phyloP scores from a whole-genome alignment of 2,113 vertebrate species.

The Columba livia region DNA sequence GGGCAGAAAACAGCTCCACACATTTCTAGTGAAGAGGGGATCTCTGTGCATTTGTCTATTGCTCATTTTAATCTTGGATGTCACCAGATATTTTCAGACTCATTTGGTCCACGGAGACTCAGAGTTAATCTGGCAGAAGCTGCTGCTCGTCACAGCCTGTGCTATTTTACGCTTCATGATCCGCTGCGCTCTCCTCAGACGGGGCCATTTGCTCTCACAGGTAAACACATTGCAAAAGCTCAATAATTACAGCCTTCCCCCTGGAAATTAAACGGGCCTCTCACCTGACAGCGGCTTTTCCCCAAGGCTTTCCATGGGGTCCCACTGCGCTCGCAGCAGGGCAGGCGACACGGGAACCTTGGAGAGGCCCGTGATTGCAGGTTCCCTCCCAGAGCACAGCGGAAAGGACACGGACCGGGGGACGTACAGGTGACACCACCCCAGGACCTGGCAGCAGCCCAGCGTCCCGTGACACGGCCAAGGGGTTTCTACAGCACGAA shows the following conservation, averaged over 20 bases:
- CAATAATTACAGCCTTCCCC: neutral
- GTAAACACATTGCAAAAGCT: neutral
- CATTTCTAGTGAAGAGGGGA: neutral
- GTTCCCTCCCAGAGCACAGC: neutral
- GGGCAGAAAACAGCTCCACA: neutral
- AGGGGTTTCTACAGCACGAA: accelerated
- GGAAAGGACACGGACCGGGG: neutral
- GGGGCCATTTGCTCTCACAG: neutral
- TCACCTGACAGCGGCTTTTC: neutral
- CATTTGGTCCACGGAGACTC: neutral
- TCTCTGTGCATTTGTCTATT: neutral
- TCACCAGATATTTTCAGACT: neutral
- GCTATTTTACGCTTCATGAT: neutral
- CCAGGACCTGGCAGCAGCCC: neutral
- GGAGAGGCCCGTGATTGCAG: accelerated
- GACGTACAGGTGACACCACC: too few species aligned
- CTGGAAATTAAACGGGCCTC: neutral
- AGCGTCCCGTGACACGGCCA: accelerated
- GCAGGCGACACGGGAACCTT: accelerated
- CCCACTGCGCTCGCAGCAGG: too few species aligned
- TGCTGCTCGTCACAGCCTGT: neutral
- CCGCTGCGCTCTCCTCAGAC: neutral
- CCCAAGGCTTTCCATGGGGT: neutral
- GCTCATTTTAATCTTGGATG: neutral
- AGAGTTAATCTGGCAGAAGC: neutral